These are phyloP conservation scores for Dromiciops gliroides DNA, from an alignment of 2,113 vertebrate genomes.

Conservation along the genomic window DNA sequence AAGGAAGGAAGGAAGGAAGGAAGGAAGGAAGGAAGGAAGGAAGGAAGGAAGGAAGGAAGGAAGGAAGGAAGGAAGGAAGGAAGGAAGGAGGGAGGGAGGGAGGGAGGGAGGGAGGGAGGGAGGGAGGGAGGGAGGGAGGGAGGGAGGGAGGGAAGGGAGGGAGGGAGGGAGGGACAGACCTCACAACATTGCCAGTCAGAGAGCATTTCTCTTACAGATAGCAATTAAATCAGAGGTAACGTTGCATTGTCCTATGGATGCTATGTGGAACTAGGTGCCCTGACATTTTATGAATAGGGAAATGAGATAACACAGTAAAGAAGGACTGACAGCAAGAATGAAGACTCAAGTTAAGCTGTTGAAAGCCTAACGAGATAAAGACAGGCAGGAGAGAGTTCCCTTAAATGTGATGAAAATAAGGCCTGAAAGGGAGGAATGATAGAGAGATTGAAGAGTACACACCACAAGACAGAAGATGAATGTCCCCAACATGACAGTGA, in stretches of 20 bases:
- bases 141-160: too few species aligned
- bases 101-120: too few species aligned
- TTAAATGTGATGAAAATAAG: constrained; percentile 88
- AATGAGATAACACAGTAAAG: constrained; percentile 82
- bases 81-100: background rate
- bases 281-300: constrained; percentile 84
- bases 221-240: constrained; percentile 58
- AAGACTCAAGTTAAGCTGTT: constrained; percentile 86
- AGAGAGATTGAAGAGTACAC: constrained; percentile 89
- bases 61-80: constrained; percentile 1
- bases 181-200: constrained; percentile 13
- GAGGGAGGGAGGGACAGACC: constrained; percentile 17
- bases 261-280: constrained; percentile 11
- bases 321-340: constrained; percentile 83
- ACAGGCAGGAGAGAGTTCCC: constrained; percentile 85
- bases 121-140: background rate
- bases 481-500: constrained; percentile 93
- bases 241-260: constrained; percentile 37
- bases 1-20: background rate
- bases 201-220: constrained; percentile 41
- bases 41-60: background rate
- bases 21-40: background rate
- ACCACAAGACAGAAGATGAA: constrained; percentile 88
- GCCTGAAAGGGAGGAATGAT: constrained; percentile 90
- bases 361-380: constrained; percentile 89